Base-by-base conservation (phyloP, 2,888 invertebrate species). In the Alentia gelatinosa region DNA sequence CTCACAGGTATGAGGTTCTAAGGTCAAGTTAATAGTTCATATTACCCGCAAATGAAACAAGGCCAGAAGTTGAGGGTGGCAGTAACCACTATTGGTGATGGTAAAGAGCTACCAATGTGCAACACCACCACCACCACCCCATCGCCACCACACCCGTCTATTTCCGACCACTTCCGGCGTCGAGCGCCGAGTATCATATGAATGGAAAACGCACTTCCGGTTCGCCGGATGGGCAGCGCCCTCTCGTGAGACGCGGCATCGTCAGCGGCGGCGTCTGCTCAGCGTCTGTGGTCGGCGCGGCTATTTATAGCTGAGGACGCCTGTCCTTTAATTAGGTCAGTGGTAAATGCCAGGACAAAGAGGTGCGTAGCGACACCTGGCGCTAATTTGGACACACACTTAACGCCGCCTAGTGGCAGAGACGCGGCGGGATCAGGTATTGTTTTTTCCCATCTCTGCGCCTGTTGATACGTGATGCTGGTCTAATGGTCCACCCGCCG, bases 321-420 rank as follows among this genome's bases (percentile, higher is more conserved):
- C 74, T 5, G 35, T 79, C 15, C 79, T 39, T 37, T 37, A 79
- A 79, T 79, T 79, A 39, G 79, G 79, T 79, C 79, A 79, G 12
- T 0, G 79, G 37, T 79, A 79, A 79, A 79, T 79, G 79, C 79
- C 79, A 79, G 39, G 79, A 39, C 79, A 79, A 79, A 39, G 79
- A 79, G 79, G 79, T 35, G 39, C 15, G 37, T 35, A 23, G 39
- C 37, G 74, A 15, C n/a, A 37, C 39, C 37, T 15, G 37, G 37
- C 79, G 79, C 39, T 79, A 79, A 79, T 79, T 79, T 39, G 12
- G 79, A 79, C 79, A 79, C 39, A n/a, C 79, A 79, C 79, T 79
- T 79, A 79, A 39, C 35, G 35, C 79, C 56, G 56, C 19, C 56
- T 56, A n/a, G 56, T n/a, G 56, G 56, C 56, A 56, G 56, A 3